Evolutionary conservation across 2,888 invertebrate species (phyloP).

Genomic region (Chesias legatella): DNA sequence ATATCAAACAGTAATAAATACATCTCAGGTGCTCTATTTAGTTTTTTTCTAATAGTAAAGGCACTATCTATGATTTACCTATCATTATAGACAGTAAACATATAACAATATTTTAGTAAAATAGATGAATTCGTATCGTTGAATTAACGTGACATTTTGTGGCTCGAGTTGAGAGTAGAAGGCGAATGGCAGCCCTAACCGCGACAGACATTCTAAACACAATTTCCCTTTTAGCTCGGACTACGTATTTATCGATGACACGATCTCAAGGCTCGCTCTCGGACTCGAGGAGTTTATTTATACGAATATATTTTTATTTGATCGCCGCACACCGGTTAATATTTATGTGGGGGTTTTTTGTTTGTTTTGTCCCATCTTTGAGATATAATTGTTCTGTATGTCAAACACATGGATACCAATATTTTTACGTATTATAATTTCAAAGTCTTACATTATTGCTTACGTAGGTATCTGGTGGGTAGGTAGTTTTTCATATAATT

Average conservation of each 20-base stretch:
- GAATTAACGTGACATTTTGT: slow-evolving; percentile 23
- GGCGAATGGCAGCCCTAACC: slow-evolving; percentile 41
- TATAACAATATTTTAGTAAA: slow-evolving; percentile 26
- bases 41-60: no score
- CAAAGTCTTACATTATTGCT: no score
- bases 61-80: no score
- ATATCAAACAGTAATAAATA: no score
- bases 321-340: slow-evolving; percentile 23
- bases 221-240: slow-evolving; percentile 72
- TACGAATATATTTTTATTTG: slow-evolving; percentile 34
- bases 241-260: slow-evolving; percentile 60
- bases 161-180: slow-evolving; percentile 6
- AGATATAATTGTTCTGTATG: slow-evolving; percentile 1
- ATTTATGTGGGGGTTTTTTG: slow-evolving; percentile 24
- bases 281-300: slow-evolving; percentile 51
- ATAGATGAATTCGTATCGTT: slow-evolving; percentile 7
- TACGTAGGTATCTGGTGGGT: no score
- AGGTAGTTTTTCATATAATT: no score
- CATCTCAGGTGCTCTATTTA: no score
- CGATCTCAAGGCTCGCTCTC: slow-evolving; percentile 54
- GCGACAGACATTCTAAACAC: slow-evolving; percentile 60
- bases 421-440: no score
- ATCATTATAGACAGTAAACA: slow-evolving; percentile 17
- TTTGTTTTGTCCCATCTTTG: neutral
- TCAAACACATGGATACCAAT: no score